Percentiles rank a stretch among this genome's conserved stretches.
These are phyloP conservation scores for Gnathochromis pfefferi DNA, from an alignment of 2,113 vertebrate genomes.

Conservation along the genomic window DNA sequence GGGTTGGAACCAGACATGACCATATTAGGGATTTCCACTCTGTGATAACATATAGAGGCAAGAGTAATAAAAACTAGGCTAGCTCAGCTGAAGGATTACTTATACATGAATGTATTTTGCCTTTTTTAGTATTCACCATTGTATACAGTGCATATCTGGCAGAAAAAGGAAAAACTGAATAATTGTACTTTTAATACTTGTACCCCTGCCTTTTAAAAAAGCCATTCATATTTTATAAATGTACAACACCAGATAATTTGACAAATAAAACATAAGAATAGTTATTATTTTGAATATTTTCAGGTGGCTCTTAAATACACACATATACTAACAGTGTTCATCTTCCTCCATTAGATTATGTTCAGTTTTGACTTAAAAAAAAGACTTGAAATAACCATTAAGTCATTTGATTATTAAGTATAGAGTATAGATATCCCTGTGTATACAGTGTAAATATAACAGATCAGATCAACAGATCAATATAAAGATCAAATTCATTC, in stretches of 20 bases:
- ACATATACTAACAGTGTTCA: not conserved
- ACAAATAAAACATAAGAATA: not conserved
- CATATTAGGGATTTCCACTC: not conserved
- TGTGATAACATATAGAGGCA: not conserved
- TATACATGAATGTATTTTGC: not conserved
- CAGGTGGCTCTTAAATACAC: not conserved
- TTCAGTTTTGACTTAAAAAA: not conserved
- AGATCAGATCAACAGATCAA: not conserved
- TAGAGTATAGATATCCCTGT: accelerated
- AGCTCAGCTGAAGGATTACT: not conserved
- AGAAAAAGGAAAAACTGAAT: not conserved
- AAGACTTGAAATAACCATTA: not conserved
- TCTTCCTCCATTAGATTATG: not conserved
- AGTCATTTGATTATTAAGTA: not conserved
- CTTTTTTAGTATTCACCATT: not conserved
- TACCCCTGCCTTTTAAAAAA: not conserved
- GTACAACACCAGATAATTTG: accelerated
- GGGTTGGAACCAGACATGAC: not conserved
- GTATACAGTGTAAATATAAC: not conserved
- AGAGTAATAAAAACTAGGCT: not conserved
- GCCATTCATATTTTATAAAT: not conserved
- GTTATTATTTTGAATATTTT: not conserved
- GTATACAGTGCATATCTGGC: accelerated
- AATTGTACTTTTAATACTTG: not conserved
- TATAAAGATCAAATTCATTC: not conserved